Base-by-base conservation (phyloP, 2,113 vertebrate genomes). In the Chaetops frenatus region DNA sequence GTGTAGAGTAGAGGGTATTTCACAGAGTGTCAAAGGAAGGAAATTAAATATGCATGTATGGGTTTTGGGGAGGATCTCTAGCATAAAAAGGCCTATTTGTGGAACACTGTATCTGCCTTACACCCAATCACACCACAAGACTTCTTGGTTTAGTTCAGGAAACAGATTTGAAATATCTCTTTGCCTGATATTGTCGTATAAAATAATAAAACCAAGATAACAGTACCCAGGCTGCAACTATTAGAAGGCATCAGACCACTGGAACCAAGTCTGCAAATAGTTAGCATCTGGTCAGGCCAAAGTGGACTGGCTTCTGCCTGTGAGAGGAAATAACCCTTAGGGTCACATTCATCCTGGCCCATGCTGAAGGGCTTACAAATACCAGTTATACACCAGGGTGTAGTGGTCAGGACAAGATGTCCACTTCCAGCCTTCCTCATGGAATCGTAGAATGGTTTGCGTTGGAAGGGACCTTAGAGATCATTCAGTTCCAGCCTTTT, bases 321-420 rank as follows among this genome's bases (percentile, higher is more conserved):
- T 20, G 19, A 82, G 38, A 72, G 42, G 51, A 40, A 35, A 12
- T 36, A 54, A 17, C 4, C 3, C 14, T 62, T 40, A 42, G 44
- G 71, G 51, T 29, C 24, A 44, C 1, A 0, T 15, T 44, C 8
- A 2, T 35, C 24, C 50, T 3, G 2, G 19, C 6, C 31, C 47
- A 18, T 20, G 36, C 23, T 73, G 24, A 86, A 66, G 14, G 23
- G 10, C 21, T 40, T 38, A 38, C 20, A 14, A 85, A 65, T 7
- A 78, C 21, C 56, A 69, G 12, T 13, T 42, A 21, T 16, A 44
- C 24, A 57, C 15, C 28, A 58, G 14, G 21, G 40, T 9, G 25
- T 78, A 60, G 27, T 27, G 42, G 13, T 51, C 23, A 31, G 9
- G 16, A 58, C 2, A 6, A 67, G 64, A 47, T 23, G 31, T 24